Conservation (phyloP, 2,797 vertebrate species). For the Smutsia gigantea region DNA sequence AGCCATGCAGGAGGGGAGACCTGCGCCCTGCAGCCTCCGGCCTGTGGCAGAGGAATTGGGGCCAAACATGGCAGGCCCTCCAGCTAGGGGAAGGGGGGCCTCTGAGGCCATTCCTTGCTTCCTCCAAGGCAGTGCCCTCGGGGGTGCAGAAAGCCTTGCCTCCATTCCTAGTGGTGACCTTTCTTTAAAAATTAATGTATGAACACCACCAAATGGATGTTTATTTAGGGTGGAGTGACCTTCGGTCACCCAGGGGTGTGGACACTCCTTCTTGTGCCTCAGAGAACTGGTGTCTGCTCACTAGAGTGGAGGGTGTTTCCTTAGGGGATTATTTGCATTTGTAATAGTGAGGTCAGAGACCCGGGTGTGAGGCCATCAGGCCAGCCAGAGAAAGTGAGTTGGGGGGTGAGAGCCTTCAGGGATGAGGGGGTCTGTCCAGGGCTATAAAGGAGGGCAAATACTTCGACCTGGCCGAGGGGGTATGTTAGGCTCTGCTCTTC, state of each 20-base stretch:
- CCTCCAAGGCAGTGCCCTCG: neutral
- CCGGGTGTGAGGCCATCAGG: neutral
- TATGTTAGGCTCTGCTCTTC: neutral
- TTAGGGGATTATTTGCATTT: too few species aligned
- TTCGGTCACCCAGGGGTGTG: neutral
- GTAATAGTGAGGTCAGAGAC: neutral
- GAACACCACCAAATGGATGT: neutral
- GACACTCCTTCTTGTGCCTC: neutral
- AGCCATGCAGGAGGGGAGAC: neutral
- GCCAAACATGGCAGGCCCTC: neutral
- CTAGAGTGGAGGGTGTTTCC: neutral
- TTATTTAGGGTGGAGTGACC: neutral
- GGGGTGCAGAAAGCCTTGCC: neutral
- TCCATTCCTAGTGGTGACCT: neutral
- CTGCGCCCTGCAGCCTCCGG: neutral
- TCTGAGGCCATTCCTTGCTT: neutral
- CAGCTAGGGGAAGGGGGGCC: neutral
- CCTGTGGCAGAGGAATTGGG: neutral
- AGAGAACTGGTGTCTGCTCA: neutral
- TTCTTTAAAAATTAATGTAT: constrained; percentile 46
- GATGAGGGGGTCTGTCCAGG: rapidly evolving
- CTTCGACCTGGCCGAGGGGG: rapidly evolving
- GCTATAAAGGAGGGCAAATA: neutral
- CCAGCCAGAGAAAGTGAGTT: neutral
- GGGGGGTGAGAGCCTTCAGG: neutral